These are phyloP conservation scores for Chymomyza procnemis DNA, from an alignment of 2,888 invertebrate species.

Conservation along the genomic window DNA sequence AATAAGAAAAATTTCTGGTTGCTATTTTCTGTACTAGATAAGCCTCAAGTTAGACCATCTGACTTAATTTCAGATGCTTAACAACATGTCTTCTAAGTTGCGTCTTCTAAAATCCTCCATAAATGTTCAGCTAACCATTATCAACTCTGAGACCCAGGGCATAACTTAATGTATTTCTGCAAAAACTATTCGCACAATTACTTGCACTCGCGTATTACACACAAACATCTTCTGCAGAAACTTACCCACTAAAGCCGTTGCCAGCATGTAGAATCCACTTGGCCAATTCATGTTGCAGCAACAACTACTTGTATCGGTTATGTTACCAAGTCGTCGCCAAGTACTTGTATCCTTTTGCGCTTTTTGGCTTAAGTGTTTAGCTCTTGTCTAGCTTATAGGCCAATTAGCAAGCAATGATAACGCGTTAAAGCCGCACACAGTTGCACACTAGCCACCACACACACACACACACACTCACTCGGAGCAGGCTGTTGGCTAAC, in stretches of 20 bases:
- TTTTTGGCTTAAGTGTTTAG: conserved; percentile 7
- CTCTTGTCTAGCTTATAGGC: conserved; percentile 26
- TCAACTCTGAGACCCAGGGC: too few relatives aligned
- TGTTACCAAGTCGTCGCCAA: conserved; percentile 27
- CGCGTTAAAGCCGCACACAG: conserved; percentile 28
- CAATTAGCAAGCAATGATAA: conserved; percentile 56
- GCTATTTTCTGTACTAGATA: too few relatives aligned
- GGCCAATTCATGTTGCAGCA: conserved; percentile 4
- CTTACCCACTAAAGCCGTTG: conserved; percentile 45
- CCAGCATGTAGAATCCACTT: conserved; percentile 28
- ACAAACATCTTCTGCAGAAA: not conserved
- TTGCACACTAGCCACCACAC: conserved; percentile 11
- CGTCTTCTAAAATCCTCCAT: too few relatives aligned
- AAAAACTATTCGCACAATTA: not conserved
- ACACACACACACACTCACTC: conserved; percentile 11
- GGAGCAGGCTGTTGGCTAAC: conserved; percentile 18
- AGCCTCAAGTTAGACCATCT: too few relatives aligned
- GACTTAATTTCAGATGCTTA: too few relatives aligned
- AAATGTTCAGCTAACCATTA: too few relatives aligned
- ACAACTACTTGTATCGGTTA: conserved; percentile 1
- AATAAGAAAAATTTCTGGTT: too few relatives aligned
- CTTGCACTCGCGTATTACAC: conserved; percentile 1
- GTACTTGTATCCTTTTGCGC: conserved; percentile 9
- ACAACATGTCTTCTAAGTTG: too few relatives aligned
- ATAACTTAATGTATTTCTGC: too few relatives aligned